Base-by-base conservation (phyloP, 2,113 vertebrate genomes). In the Nothobranchius furzeri region DNA sequence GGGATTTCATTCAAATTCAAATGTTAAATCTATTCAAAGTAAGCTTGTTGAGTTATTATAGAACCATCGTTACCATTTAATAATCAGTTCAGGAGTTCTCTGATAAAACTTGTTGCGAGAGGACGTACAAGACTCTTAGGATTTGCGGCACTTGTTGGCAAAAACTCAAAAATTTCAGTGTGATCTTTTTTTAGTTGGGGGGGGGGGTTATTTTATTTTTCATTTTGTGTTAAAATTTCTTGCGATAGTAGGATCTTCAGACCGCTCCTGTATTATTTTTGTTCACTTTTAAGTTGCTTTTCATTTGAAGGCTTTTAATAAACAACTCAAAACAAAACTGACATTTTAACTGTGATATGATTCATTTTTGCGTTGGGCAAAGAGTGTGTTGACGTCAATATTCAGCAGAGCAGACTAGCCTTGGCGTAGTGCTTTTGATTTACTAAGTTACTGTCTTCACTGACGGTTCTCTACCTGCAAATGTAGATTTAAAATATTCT, bases 291-390 rank as follows among this genome's bases (percentile, higher is more conserved):
- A 79, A 59, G 43, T 73, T 85, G 75, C 82, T 79, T 87, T 81
- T 89, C 59, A 75, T 88, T 86, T 87, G 70, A 88, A 85, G 67
- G 75, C 60, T 82, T 93, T 93, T 90, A 86, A 90, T 92, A 92
- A 92, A 93, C 74, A 68, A 68, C 80, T 87, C 45, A 85, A 84
- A 91, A 61, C 71, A 78, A 82, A 78, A 66, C 63, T 67, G 14
- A 42, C 73, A 51, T 55, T 84, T 82, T 90, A 82, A 78, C 86
- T 89, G 83, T 89, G 72, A 75, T 61, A 68, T 87, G 79, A 43
- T 87, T 89, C 75, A 11, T 75, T 64, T 30, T 3, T 30, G 30
- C 37, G 37, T 40, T 40, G 37, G 37, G 37, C 7, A 9, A 40
- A 40, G 37, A 40, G 37, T 4, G 4, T 40, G 37, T 7, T 6